Conservation (phyloP, 2,888 invertebrate genomes). For the Leucophenga montana region DNA sequence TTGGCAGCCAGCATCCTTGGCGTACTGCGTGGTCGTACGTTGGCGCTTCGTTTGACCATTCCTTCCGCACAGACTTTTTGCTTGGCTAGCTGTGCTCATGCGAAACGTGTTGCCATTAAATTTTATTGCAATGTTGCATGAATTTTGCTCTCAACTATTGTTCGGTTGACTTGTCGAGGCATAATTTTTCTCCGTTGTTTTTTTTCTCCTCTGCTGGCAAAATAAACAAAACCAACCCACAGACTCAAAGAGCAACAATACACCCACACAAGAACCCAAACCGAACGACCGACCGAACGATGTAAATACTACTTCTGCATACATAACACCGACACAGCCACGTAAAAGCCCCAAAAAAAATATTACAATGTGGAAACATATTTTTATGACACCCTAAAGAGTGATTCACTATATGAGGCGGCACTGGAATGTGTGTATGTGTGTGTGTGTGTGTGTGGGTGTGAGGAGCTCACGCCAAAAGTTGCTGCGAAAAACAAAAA, state of each 20-base stretch:
- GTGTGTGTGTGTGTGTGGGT: background rate
- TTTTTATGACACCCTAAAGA: conserved; percentile 62
- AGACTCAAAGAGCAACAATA: conserved; percentile 3
- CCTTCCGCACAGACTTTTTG: conserved; percentile 35
- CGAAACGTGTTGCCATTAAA: conserved; percentile 62
- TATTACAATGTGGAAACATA: conserved; percentile 51
- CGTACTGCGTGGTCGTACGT: conserved; percentile 29
- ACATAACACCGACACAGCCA: too few relatives aligned
- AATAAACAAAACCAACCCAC: conserved; percentile 1
- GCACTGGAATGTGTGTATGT: background rate
- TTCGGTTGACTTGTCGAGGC: conserved; percentile 43
- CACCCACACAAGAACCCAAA: background rate
- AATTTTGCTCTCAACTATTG: conserved; percentile 46
- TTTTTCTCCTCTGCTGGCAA: background rate
- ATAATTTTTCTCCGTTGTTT: conserved; percentile 14
- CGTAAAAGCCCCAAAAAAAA: conserved; percentile 27
- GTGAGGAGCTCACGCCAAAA: background rate
- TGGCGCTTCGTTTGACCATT: conserved; percentile 30
- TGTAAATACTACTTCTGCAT: background rate
- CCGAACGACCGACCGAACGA: conserved; percentile 15
- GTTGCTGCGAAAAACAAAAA: too few relatives aligned
- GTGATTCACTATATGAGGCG: conserved; percentile 47
- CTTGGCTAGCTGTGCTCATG: conserved; percentile 29
- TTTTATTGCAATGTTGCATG: conserved; percentile 56
- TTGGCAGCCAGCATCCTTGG: conserved; percentile 5